Evolutionary conservation across 2,113 vertebrate species (phyloP), one percentile per base, ranked within the genome.

Genomic region (Gambusia affinis): DNA sequence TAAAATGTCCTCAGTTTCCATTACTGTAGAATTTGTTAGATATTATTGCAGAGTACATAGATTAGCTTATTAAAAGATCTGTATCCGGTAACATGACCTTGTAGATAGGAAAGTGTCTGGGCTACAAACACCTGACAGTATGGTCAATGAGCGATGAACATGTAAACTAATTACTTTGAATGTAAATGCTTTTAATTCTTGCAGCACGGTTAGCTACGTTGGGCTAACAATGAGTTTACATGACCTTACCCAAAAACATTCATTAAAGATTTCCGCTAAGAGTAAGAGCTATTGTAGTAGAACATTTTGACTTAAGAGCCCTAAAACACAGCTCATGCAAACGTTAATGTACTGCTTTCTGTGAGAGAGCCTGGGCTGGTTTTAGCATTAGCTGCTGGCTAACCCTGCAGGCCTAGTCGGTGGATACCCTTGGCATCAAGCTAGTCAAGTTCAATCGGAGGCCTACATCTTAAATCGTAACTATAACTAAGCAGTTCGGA

Each of bases 391-490:
- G 84, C 85, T 2, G 76, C 84, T 3, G 4, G 51, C 60, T 84
- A 81, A 69, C 74, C 28, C 4, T 37, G 42, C 15, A 12, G 86
- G 91, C 91, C 90, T 90, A 69, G 42, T 5, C 77, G 76, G 81
- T 81, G 82, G 67, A 82, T 89, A 92, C 86, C 90, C 92, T 92
- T 92, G 89, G 67, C 70, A 83, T 64, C 31, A 44, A 51, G 76
- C 75, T 79, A 81, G 77, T 90, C 92, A 93, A 91, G 91, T 91
- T 93, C 89, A 93, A 74, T 44, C 70, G 66, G 47, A 93, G 93
- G 93, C 93, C 90, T 83, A 68, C 14, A 57, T 15, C 63, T 67
- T 29, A 84, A 17, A 51, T 0, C 8, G 0, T 3, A 0, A 19
- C 14, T 68, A 22, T 29, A 4, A 30, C 14, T 15, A 24, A 29